A percentile compares a stretch with the other conserved stretches of the same genome.
Evolutionary conservation across 2,113 vertebrate genomes (phyloP).

Genomic region (Prunella himalayana): DNA sequence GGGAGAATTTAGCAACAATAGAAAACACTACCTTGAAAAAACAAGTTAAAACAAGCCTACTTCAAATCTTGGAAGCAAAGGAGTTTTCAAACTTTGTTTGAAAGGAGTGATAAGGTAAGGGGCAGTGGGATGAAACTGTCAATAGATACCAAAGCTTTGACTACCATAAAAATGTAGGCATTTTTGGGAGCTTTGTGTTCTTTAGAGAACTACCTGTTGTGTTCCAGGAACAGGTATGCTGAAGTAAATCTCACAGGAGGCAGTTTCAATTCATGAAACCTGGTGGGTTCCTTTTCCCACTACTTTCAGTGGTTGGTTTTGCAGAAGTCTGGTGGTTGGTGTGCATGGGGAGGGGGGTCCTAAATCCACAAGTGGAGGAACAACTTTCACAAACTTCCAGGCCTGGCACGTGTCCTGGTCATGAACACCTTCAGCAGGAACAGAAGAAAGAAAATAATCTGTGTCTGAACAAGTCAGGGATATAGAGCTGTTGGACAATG

Average conservation of each 20-base stretch:
- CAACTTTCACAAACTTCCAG: background rate
- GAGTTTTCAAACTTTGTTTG: background rate
- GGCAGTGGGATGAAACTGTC: background rate
- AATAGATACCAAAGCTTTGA: background rate
- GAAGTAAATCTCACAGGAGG: background rate
- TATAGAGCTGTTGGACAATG: background rate
- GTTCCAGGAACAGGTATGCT: background rate
- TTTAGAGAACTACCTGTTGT: background rate
- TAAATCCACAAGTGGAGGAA: background rate
- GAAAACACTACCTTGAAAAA: background rate
- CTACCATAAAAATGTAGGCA: background rate
- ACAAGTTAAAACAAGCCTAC: background rate
- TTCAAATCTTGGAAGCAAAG: background rate
- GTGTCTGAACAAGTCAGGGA: background rate
- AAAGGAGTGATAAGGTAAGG: background rate
- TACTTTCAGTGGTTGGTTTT: background rate
- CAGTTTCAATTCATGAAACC: background rate
- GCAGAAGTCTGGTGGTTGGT: background rate
- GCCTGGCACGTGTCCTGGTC: background rate
- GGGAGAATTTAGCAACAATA: background rate
- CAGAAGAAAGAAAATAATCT: background rate
- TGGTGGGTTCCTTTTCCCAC: background rate
- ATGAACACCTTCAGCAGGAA: background rate
- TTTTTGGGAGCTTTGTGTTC: background rate
- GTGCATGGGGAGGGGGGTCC: background rate